These are phyloP conservation scores for Egretta garzetta DNA, from an alignment of 2,113 vertebrate genomes.

Conservation along the genomic window DNA sequence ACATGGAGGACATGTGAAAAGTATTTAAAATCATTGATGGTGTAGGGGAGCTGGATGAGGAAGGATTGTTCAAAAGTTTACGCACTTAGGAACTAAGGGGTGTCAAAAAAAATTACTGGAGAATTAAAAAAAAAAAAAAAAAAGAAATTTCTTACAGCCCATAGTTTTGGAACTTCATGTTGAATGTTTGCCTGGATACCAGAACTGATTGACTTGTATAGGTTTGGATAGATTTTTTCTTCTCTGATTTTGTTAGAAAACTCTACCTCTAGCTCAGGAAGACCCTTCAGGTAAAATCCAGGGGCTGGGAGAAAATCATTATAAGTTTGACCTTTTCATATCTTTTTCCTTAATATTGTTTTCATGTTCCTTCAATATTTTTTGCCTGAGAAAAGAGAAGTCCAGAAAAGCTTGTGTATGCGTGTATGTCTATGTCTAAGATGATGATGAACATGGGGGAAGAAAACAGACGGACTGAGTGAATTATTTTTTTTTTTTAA, in stretches of 20 bases:
- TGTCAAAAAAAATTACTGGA: not conserved
- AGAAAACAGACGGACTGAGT: not conserved
- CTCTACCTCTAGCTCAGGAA: not conserved
- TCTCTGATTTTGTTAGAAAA: not conserved
- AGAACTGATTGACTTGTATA: not conserved
- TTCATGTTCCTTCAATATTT: not conserved
- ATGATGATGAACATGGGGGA: accelerated
- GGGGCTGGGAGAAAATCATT: not conserved
- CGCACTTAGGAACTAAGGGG: not conserved
- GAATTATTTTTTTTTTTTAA: not conserved
- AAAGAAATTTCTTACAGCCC: not conserved
- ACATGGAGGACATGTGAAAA: not conserved
- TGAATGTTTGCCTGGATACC: not conserved
- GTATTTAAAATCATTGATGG: not conserved
- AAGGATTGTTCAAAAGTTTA: not conserved
- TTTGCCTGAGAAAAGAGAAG: not conserved
- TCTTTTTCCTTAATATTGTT: not conserved
- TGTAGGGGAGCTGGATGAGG: not conserved
- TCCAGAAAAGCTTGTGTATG: not conserved
- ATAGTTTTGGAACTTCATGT: not conserved
- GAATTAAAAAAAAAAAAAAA: not conserved
- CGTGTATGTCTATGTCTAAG: not conserved
- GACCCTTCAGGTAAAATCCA: not conserved
- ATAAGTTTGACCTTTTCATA: not conserved
- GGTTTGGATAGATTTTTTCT: not conserved